These are phyloP conservation scores for Heliconius hermathena DNA, from an alignment of 1,140 invertebrate species.

Conservation along the genomic window DNA sequence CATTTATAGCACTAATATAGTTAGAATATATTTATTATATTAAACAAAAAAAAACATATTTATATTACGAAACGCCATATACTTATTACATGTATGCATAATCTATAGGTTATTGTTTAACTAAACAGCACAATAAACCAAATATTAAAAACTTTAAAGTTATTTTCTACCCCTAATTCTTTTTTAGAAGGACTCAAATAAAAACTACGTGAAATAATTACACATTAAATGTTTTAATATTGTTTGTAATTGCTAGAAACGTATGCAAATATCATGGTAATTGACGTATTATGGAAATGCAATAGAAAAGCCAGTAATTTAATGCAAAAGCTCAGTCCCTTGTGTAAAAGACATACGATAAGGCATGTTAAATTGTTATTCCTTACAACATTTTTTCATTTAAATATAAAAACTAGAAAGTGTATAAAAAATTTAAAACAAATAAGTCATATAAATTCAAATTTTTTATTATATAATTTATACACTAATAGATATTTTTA, in stretches of 20 bases:
- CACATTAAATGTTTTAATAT: slow-evolving; percentile 13
- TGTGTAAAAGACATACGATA: slow-evolving; percentile 16
- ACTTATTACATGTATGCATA: slow-evolving; percentile 27
- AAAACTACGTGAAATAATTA: slow-evolving; percentile 25
- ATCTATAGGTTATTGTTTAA: slow-evolving; percentile 45
- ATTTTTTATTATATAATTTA: too few relatives aligned
- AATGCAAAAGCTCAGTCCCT: slow-evolving; percentile 43
- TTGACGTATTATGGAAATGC: slow-evolving; percentile 51
- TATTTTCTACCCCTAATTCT: slow-evolving; percentile 25
- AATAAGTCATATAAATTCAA: too few relatives aligned
- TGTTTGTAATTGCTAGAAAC: slow-evolving; percentile 41
- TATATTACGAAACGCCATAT: slow-evolving; percentile 24
- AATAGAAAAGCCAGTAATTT: slow-evolving; percentile 50
- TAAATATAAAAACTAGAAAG: background rate
- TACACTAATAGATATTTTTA: too few relatives aligned
- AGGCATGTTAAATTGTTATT: background rate
- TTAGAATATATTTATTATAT: background rate
- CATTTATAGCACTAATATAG: background rate
- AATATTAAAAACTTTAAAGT: slow-evolving; percentile 53
- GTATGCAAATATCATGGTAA: slow-evolving; percentile 52
- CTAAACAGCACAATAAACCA: slow-evolving; percentile 72
- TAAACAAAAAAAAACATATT: background rate
- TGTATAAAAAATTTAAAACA: too few relatives aligned
- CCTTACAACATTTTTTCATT: background rate
- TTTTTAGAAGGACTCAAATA: background rate